Percentiles rank a stretch among this genome's conserved stretches.
Conservation (phyloP, 1,140 invertebrate genomes). For the Drosophila takahashii region DNA sequence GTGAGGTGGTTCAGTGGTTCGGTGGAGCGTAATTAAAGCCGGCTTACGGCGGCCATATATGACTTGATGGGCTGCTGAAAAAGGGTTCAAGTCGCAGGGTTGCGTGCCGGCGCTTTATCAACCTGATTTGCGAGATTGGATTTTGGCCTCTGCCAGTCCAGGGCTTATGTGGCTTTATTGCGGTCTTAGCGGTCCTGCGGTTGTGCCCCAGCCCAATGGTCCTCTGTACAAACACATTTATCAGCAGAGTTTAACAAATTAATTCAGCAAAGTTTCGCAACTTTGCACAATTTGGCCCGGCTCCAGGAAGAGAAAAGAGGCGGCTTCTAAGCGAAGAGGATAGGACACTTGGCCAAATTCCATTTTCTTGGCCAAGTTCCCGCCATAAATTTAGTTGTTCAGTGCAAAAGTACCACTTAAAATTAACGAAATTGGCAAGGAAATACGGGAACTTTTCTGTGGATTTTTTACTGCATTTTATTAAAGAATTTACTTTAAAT, state of each 20-base stretch:
- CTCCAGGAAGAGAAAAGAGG: constrained; percentile 22
- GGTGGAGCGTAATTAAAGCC: constrained; percentile 73
- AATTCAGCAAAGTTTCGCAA: constrained; percentile 72
- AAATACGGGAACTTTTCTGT: constrained; percentile 2
- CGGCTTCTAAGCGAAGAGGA: background rate
- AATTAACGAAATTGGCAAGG: constrained; percentile 9
- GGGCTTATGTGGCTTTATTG: constrained; percentile 80
- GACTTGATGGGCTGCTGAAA: constrained; percentile 59
- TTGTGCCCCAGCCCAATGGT: constrained; percentile 1
- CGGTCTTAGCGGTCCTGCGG: constrained; percentile 68
- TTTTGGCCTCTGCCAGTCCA: constrained; percentile 43
- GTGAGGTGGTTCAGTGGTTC: background rate
- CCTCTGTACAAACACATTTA: constrained; percentile 36
- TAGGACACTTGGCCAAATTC: constrained; percentile 40
- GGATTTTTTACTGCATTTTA: background rate
- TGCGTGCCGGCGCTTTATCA: constrained; percentile 80
- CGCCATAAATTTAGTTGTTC: constrained; percentile 50
- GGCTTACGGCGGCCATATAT: constrained; percentile 73
- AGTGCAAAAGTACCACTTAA: constrained; percentile 4
- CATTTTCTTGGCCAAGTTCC: constrained; percentile 45
- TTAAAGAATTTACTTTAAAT: background rate
- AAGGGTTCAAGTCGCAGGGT: constrained; percentile 60
- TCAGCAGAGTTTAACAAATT: constrained; percentile 74
- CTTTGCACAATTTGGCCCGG: constrained; percentile 67
- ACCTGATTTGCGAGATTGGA: constrained; percentile 80